Evolutionary conservation across 2,888 invertebrate species (phyloP).

Genomic region (Drosophila subsilvestris): DNA sequence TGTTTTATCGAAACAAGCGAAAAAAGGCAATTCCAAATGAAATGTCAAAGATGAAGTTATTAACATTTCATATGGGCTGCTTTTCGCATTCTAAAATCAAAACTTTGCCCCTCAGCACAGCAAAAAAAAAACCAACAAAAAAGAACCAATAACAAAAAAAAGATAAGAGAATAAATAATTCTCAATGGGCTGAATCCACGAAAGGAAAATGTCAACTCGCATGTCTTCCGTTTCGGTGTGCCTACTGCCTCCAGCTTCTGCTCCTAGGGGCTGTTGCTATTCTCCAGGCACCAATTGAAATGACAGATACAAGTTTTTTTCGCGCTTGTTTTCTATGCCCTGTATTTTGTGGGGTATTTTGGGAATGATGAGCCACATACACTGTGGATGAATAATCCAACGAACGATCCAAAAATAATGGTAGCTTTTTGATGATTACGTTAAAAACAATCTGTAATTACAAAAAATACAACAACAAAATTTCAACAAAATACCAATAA

Average conservation of each 20-base stretch:
- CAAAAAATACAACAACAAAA: too few species aligned
- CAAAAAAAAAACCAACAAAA: constrained; percentile 3
- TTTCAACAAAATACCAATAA: too few species aligned
- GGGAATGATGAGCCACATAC: neutral
- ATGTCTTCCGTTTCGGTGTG: constrained; percentile 7
- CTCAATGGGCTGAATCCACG: constrained; percentile 20
- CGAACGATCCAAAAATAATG: too few species aligned
- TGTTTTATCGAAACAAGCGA: neutral
- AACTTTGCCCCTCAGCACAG: constrained; percentile 6
- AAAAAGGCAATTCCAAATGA: constrained; percentile 1
- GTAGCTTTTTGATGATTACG: too few species aligned
- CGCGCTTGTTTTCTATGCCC: constrained; percentile 16
- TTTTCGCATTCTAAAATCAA: constrained; percentile 17
- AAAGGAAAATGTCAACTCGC: constrained; percentile 15
- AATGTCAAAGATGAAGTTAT: constrained; percentile 18
- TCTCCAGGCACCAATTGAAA: constrained; percentile 55
- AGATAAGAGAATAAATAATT: constrained; percentile 25
- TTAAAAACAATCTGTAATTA: too few species aligned
- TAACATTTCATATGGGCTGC: neutral
- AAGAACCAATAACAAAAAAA: constrained; percentile 34
- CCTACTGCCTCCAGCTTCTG: neutral
- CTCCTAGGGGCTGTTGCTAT: neutral
- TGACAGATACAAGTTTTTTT: constrained; percentile 49
- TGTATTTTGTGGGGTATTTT: neutral
- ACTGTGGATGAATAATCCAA: too few species aligned